These are phyloP conservation scores for Platygyra sinensis DNA, from an alignment of 64 coral and sea anemone genomes.

Conservation along the genomic window DNA sequence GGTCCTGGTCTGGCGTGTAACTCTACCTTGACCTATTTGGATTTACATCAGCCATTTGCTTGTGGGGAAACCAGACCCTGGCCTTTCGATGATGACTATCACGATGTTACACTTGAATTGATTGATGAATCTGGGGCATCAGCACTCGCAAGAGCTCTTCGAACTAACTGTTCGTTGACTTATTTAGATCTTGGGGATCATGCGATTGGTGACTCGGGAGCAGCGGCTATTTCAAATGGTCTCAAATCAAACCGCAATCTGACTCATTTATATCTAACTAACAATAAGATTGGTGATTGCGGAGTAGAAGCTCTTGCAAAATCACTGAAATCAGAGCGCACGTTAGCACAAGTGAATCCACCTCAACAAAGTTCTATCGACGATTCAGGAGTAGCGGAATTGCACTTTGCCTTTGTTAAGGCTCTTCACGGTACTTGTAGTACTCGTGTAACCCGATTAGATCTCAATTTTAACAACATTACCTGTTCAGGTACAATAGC, in stretches of 20 bases:
- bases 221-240: neutral
- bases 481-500: neutral
- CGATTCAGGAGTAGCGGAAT: neutral
- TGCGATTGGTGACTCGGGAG: neutral
- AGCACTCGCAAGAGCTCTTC: neutral
- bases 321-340: neutral
- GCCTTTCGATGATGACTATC: too few relatives aligned
- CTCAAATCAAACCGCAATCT: neutral
- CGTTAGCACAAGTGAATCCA: neutral
- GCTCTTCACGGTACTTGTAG: neutral
- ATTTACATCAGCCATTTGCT: neutral
- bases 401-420: neutral
- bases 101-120: neutral
- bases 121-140: neutral
- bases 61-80: too few relatives aligned
- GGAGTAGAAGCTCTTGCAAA: neutral
- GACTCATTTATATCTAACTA: neutral
- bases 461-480: neutral
- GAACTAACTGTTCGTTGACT: neutral
- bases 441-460: neutral
- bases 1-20: neutral
- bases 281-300: neutral
- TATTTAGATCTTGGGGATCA: neutral
- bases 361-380: neutral
- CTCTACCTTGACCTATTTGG: neutral